phyloP scores from a whole-genome alignment of 2,797 vertebrate genomes.

The Furcifer pardalis region DNA sequence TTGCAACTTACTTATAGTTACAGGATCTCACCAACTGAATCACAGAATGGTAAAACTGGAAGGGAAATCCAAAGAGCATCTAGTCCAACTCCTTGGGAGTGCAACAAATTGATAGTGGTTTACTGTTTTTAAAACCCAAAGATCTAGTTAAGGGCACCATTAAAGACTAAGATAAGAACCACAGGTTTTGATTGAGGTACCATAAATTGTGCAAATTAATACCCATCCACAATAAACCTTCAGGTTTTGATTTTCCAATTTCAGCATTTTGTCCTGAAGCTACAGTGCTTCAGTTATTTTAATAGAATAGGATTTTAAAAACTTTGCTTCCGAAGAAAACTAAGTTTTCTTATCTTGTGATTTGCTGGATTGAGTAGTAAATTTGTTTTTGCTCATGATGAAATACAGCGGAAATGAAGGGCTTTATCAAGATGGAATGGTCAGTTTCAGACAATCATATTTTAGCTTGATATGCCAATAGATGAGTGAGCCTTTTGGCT shows the following conservation, averaged over 20 bases:
- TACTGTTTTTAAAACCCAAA: too few species aligned
- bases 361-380: background rate
- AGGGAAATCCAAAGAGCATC: too few species aligned
- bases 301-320: background rate
- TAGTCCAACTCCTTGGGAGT: too few species aligned
- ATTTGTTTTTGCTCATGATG: background rate
- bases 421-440: background rate
- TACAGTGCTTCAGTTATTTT: background rate
- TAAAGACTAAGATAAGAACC: background rate
- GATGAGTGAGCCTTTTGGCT: background rate
- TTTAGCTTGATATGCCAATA: background rate
- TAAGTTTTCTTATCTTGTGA: background rate
- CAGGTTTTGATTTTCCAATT: background rate
- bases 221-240: background rate
- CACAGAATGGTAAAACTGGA: too few species aligned
- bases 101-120: too few species aligned
- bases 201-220: background rate
- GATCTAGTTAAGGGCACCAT: background rate
- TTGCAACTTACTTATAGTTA: too few species aligned
- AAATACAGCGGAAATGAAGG: background rate
- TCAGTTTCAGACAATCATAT: background rate
- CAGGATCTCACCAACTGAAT: too few species aligned
- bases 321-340: too few species aligned
- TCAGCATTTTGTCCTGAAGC: background rate
- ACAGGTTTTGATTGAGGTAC: background rate